Evolutionary conservation across 2,888 invertebrate genomes (phyloP).

Genomic region (Morpho deidamia): DNA sequence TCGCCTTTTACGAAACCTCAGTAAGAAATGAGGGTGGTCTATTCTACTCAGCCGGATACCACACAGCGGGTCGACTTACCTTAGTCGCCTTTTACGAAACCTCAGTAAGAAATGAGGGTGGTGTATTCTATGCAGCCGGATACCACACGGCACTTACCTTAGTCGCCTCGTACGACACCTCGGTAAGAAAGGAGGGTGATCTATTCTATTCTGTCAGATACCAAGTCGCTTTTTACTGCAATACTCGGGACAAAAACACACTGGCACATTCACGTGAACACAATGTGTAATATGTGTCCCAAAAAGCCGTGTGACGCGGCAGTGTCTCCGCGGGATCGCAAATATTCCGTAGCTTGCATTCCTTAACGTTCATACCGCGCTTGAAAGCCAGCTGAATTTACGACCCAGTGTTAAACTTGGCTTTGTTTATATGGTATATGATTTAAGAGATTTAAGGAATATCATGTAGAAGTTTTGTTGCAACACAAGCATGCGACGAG

Average conservation of each 20-base stretch:
- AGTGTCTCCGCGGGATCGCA: slow-evolving; percentile 83
- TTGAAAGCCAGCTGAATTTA: slow-evolving; percentile 42
- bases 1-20: too few species aligned
- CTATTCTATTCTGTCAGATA: too few species aligned
- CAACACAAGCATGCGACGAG: too few species aligned
- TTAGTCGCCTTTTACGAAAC: too few species aligned
- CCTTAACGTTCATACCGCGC: slow-evolving; percentile 79
- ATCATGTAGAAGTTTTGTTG: not conserved
- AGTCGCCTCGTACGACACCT: too few species aligned
- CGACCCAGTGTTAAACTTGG: slow-evolving; percentile 1
- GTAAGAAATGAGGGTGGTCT: too few species aligned
- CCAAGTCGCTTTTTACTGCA: not conserved
- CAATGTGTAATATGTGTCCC: slow-evolving; percentile 82
- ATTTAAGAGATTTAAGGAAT: not conserved
- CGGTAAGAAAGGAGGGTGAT: too few species aligned
- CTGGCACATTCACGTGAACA: slow-evolving; percentile 80
- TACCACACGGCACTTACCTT: too few species aligned
- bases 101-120: too few species aligned
- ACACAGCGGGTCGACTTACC: too few species aligned
- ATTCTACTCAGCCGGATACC: too few species aligned
- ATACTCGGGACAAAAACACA: not conserved
- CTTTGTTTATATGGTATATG: slow-evolving; percentile 8
- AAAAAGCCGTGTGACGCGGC: slow-evolving; percentile 80
- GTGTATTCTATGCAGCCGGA: too few species aligned
- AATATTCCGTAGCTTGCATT: slow-evolving; percentile 82